Evolutionary conservation across 2,113 vertebrate genomes (phyloP).

Genomic region (Myotis yumanensis): DNA sequence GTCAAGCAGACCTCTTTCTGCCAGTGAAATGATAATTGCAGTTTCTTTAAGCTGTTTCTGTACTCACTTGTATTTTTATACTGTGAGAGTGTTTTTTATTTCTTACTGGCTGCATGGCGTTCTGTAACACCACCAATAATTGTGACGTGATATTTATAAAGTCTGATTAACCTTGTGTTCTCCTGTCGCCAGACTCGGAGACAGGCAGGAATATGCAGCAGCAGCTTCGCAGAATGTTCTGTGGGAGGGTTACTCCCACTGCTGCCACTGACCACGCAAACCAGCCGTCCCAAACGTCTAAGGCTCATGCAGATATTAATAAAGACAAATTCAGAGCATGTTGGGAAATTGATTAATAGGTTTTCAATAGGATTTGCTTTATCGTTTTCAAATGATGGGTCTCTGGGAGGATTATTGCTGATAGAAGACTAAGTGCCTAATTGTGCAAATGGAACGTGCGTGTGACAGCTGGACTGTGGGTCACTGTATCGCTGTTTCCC

Average conservation of each 20-base stretch:
- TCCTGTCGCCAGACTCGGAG: background rate
- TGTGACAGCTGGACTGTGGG: background rate
- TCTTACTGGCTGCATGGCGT: conserved; percentile 10
- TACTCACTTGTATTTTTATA: conserved; percentile 71
- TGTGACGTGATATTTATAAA: conserved; percentile 8
- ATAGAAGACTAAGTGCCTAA: background rate
- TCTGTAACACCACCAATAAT: conserved; percentile 53
- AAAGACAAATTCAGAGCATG: conserved; percentile 40
- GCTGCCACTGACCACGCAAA: background rate
- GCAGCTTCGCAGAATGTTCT: background rate
- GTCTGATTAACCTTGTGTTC: background rate
- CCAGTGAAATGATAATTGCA: conserved; percentile 80
- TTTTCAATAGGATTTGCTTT: conserved; percentile 64
- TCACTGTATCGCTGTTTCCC: conserved; percentile 14
- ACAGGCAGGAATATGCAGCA: background rate
- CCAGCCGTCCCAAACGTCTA: background rate
- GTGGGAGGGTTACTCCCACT: background rate
- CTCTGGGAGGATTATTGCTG: conserved; percentile 56
- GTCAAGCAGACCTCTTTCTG: conserved; percentile 83
- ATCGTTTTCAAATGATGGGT: conserved; percentile 57
- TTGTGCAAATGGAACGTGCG: background rate
- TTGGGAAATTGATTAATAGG: conserved; percentile 42
- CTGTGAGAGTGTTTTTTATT: conserved; percentile 43
- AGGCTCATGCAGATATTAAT: conserved; percentile 22
- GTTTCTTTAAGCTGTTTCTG: conserved; percentile 64